These are phyloP conservation scores for Pseudolycoriella hygida DNA, from an alignment of 2,888 invertebrate species.

Conservation along the genomic window DNA sequence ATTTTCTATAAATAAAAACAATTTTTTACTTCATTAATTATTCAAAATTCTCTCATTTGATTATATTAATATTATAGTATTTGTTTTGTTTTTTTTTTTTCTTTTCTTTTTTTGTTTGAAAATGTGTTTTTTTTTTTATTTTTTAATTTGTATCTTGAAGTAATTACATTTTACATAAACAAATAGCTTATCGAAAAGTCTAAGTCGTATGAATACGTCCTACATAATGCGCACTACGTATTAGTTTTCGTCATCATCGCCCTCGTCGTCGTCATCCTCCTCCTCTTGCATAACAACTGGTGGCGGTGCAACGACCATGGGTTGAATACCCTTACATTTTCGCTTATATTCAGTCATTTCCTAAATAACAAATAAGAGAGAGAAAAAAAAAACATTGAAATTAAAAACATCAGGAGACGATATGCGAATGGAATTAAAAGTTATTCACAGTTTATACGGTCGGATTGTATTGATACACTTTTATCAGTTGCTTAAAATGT, in stretches of 20 bases:
- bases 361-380: not conserved
- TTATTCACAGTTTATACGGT: no score
- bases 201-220: no score
- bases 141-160: not conserved
- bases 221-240: not conserved
- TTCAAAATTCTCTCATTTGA: no score
- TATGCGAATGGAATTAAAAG: no score
- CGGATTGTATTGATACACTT: no score
- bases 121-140: not conserved
- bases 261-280: not conserved
- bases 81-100: not conserved
- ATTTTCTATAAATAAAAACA: no score
- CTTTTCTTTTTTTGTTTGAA: no score
- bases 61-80: no score
- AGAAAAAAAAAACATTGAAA: no score
- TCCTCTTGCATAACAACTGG: constrained; percentile 1
- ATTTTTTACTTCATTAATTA: no score
- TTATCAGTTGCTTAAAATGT: no score
- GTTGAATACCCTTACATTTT: not conserved
- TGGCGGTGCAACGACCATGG: not conserved
- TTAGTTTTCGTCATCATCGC: not conserved
- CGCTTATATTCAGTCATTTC: not conserved
- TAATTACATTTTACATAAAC: constrained; percentile 1
- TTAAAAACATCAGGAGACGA: no score
- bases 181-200: not conserved